Conservation (phyloP, 2,113 vertebrate genomes). For the Panthera tigris region DNA sequence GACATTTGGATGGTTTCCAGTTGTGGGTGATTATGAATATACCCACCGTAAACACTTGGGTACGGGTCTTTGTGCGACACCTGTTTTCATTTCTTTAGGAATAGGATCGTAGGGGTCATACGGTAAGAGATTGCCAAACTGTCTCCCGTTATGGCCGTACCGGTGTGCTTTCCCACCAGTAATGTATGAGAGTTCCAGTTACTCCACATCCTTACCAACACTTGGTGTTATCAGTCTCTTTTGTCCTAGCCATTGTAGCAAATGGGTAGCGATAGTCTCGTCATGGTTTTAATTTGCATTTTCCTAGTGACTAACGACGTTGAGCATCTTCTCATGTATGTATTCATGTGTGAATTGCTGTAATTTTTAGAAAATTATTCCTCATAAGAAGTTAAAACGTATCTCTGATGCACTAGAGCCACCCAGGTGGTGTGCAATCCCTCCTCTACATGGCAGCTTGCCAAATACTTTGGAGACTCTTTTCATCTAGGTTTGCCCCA, state of each 20-base stretch:
- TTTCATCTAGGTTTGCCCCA: background rate
- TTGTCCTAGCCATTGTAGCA: background rate
- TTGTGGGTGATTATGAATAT: background rate
- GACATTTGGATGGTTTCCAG: background rate
- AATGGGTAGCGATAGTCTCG: background rate
- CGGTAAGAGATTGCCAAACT: background rate
- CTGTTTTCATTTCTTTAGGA: background rate
- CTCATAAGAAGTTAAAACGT: background rate
- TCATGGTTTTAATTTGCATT: background rate
- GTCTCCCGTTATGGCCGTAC: background rate
- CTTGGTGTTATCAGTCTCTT: background rate
- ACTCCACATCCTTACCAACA: background rate
- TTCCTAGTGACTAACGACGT: background rate
- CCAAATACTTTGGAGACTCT: background rate
- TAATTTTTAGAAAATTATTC: background rate
- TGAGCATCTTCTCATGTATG: background rate
- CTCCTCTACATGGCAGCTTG: background rate
- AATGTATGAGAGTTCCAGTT: rapidly evolving
- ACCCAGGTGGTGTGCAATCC: rapidly evolving
- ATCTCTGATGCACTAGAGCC: background rate
- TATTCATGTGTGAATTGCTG: background rate
- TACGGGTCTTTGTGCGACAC: background rate
- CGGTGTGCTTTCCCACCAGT: rapidly evolving
- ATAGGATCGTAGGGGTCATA: background rate
- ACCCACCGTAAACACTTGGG: background rate